Evolutionary conservation across 1,140 invertebrate species (phyloP).

Genomic region (Grapholita molesta): DNA sequence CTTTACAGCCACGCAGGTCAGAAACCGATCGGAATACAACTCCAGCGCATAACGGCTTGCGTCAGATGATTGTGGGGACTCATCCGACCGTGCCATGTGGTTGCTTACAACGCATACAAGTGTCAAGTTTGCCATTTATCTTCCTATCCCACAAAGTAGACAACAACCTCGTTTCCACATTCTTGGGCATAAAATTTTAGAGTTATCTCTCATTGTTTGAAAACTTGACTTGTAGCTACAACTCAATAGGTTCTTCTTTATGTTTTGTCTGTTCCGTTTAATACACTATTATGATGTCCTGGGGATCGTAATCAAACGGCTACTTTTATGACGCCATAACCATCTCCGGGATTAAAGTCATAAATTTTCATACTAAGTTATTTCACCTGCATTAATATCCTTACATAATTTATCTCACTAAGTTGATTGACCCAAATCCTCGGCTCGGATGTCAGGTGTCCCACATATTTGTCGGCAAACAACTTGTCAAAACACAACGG

Average conservation of each 20-base stretch:
- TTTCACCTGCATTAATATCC: conserved; percentile 17
- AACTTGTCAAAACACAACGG: conserved; percentile 52
- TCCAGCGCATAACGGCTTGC: conserved; percentile 8
- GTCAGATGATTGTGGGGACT: conserved; percentile 3
- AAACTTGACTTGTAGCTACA: background rate
- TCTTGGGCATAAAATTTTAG: background rate
- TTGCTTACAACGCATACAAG: conserved; percentile 9
- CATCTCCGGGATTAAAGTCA: conserved; percentile 14
- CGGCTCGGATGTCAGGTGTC: conserved; percentile 32
- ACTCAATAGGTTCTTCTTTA: background rate
- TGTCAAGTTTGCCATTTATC: conserved; percentile 11
- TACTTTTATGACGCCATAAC: conserved; percentile 13
- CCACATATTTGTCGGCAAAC: conserved; percentile 43
- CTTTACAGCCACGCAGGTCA: no score
- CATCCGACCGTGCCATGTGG: conserved; percentile 11
- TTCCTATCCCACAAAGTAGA: background rate
- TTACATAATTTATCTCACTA: conserved; percentile 25
- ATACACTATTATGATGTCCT: background rate
- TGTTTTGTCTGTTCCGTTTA: background rate
- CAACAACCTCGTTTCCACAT: background rate
- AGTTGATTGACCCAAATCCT: conserved; percentile 35
- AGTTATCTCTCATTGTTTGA: background rate
- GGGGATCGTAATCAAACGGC: background rate
- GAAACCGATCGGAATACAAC: background rate
- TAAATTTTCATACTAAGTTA: background rate